These are phyloP conservation scores for Catalaphyllia jardinei DNA, from an alignment of 64 coral and sea anemone genomes.

Conservation along the genomic window DNA sequence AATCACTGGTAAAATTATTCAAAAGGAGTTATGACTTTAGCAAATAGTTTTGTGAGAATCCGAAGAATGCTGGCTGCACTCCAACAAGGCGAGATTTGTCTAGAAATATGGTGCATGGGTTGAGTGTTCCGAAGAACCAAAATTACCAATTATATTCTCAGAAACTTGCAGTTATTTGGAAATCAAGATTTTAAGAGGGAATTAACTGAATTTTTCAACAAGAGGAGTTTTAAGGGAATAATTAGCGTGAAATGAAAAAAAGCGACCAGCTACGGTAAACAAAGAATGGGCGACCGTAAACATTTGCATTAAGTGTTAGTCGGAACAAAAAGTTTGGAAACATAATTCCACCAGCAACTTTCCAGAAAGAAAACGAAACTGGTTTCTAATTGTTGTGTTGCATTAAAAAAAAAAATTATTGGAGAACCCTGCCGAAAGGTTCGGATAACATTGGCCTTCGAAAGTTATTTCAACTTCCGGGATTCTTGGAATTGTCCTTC, in stretches of 20 bases:
- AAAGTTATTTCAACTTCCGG: slow-evolving; percentile 17
- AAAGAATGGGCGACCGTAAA: too few species aligned
- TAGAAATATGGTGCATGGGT: not conserved
- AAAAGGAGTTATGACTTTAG: not conserved
- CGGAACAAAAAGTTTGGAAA: too few species aligned
- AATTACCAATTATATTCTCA: not conserved
- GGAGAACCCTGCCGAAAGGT: not conserved
- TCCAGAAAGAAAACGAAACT: too few species aligned
- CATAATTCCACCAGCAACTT: too few species aligned
- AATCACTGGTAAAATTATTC: too few species aligned
- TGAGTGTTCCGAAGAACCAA: not conserved
- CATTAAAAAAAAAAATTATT: too few species aligned
- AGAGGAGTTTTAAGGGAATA: too few species aligned
- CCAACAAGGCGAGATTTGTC: not conserved
- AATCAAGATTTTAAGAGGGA: slow-evolving; percentile 2
- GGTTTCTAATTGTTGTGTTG: too few species aligned
- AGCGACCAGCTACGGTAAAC: too few species aligned
- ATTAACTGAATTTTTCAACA: not conserved
- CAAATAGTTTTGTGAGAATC: not conserved
- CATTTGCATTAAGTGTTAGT: too few species aligned
- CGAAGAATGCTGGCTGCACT: not conserved
- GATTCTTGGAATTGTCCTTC: not conserved
- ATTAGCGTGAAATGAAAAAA: too few species aligned
- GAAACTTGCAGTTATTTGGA: not conserved
- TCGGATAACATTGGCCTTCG: not conserved